Evolutionary conservation across 2,888 invertebrate genomes (phyloP).

Genomic region (Pollenia labialis): DNA sequence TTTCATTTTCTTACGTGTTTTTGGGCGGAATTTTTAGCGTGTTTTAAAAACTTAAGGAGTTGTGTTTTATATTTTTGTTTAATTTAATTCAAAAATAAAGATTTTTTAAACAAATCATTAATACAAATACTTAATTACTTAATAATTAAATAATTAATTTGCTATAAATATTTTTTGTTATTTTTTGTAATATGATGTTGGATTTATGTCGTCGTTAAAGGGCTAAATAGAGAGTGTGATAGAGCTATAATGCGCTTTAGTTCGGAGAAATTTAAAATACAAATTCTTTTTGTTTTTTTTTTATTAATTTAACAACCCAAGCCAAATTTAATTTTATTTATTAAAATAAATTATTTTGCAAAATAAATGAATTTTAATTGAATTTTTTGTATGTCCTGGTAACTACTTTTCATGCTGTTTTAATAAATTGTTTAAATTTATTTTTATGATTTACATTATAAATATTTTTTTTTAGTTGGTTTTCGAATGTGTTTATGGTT

Average conservation of each 20-base stretch:
- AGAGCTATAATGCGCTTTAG: constrained; percentile 13
- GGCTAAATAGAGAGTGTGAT: not conserved
- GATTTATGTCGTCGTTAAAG: not conserved
- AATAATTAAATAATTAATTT: constrained; percentile 7
- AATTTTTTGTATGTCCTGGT: constrained; percentile 30
- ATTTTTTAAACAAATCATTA: not conserved
- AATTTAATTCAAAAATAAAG: constrained; percentile 33
- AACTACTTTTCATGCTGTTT: constrained; percentile 32
- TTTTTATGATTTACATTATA: constrained; percentile 54
- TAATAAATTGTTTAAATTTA: not conserved
- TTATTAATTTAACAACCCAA: constrained; percentile 35
- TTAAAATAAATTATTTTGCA: not conserved
- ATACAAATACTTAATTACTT: constrained; percentile 41
- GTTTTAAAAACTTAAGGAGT: constrained; percentile 71
- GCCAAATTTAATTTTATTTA: constrained; percentile 39
- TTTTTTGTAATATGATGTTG: constrained; percentile 13
- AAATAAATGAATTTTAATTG: constrained; percentile 22
- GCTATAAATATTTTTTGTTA: constrained; percentile 24
- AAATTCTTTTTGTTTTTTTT: constrained; percentile 25
- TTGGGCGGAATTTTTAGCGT: constrained; percentile 78
- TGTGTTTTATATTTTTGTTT: constrained; percentile 18
- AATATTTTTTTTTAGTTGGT: constrained; percentile 39
- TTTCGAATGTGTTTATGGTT: constrained; percentile 44
- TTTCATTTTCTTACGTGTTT: constrained; percentile 41
- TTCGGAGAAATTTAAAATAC: constrained; percentile 49